phyloP scores from a whole-genome alignment of 1,140 invertebrate species.

The Drosophila pseudoananassae region DNA sequence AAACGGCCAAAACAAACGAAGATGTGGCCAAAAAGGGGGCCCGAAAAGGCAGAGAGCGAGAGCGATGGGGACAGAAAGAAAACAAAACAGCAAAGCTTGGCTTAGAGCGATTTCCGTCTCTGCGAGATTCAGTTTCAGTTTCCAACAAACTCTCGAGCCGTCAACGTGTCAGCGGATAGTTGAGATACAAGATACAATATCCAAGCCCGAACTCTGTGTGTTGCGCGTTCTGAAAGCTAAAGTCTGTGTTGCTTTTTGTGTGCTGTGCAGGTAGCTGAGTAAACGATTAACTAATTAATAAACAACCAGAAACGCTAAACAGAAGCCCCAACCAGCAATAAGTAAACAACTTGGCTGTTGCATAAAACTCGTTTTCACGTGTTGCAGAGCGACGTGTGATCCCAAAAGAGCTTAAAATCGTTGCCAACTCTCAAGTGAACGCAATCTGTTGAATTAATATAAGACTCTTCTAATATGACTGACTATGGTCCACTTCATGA shows the following conservation, averaged over 20 bases:
- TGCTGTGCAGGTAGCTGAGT: constrained; percentile 54
- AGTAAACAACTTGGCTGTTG: constrained; percentile 52
- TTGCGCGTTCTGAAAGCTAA: constrained; percentile 46
- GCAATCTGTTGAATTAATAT: constrained; percentile 6
- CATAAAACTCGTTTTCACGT: constrained; percentile 78
- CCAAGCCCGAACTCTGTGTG: constrained; percentile 21
- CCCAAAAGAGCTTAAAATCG: constrained; percentile 36
- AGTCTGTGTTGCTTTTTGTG: constrained; percentile 10
- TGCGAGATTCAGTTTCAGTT: constrained; percentile 41
- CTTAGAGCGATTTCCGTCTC: constrained; percentile 55
- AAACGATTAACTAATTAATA: constrained; percentile 10
- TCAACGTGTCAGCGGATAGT: constrained; percentile 66
- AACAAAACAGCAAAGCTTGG: constrained; percentile 40
- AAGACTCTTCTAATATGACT: constrained; percentile 15
- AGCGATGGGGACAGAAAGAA: constrained; percentile 14
- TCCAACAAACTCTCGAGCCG: constrained; percentile 65
- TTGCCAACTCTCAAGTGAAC: constrained; percentile 39
- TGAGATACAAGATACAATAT: constrained; percentile 1
- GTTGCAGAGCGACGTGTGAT: constrained; percentile 41
- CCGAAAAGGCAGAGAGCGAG: constrained; percentile 17
- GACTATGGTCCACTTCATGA: constrained; percentile 38
- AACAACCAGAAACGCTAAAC: constrained; percentile 20
- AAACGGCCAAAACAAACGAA: constrained; percentile 63
- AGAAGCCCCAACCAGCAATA: constrained; percentile 19
- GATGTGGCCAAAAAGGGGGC: constrained; percentile 68